Evolutionary conservation across 2,113 vertebrate species (phyloP), one percentile per base, ranked within the genome.

Genomic region (Halichoeres trimaculatus): DNA sequence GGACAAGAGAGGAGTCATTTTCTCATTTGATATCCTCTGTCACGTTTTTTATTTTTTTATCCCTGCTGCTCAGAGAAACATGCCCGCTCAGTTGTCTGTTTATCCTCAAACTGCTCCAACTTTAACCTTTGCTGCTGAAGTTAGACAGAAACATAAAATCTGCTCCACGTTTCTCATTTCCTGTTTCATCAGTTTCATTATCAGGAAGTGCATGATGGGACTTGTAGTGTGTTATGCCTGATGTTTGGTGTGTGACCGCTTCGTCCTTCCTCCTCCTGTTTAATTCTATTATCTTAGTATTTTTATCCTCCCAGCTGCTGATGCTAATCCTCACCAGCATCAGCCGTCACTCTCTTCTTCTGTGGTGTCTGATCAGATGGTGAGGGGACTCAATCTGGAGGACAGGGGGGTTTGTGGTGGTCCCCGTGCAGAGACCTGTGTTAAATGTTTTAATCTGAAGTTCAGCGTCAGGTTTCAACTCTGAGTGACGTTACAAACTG

Each of bases 301-400:
- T 79, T 85, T 51, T 47, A 74, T 81, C 80, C 64, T 58, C 68
- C 30, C 82, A 85, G 87, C 83, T 87, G 85, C 77, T 62, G 57
- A 45, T 14, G 10, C 30, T 83, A 85, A 85, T 83, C 80, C 79
- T 67, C 23, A 19, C 8, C 65, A 58, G 9, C 11, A 30, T 50
- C 59, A 26, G 9, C 0, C 51, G 56, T 54, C 63, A 10, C 40
- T 0, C 24, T 50, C 81, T 87, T 65, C 57, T 48, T 76, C 36
- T 63, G 73, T 69, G 73, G 73, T 68, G 55, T 41, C 2, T 47
- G 43, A n/a, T 19, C 6, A 8, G 43, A 38, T 6, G 6, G 40
- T 23, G 45, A 16, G 6, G 40, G 30, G 45, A 16, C 30, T 30
- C 12, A 1, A 68, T 24, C 57, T 16, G 23, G 38, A 14, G 20